Base-by-base conservation (phyloP, 2,888 invertebrate genomes). In the Chesias legatella region DNA sequence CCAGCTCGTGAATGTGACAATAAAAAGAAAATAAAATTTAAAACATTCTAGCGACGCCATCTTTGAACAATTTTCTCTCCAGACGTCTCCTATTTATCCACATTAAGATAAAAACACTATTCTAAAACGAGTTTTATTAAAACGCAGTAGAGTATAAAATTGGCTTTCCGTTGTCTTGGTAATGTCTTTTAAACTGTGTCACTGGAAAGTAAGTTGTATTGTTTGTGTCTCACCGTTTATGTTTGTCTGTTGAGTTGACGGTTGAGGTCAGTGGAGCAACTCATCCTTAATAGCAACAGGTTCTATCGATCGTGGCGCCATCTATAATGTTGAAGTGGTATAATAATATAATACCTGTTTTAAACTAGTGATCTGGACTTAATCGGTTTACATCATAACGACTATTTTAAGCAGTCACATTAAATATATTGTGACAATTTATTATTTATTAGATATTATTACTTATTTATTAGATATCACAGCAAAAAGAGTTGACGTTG, bases 251-350 rank as follows among this genome's bases (percentile, higher is more conserved):
- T 5, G 23, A 1, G 4, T 3, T 37, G 31, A 33, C 49, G 43
- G 65, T 61, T 62, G 63, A 72, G 76, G 76, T 75, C 67, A 78
- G 63, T 75, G 56, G 78, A 70, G 60, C 73, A 70, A 52, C 44
- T 50, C 33, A 21, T 53, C 53, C 56, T 52, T 58, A 48, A 27
- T 48, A 51, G 71, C 74, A 78, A 77, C 79, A 78, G 70, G 79
- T 77, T 58, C 52, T 61, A 76, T 77, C 58, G 76, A 76, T 72
- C 58, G 58, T 43, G 51, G 63, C 73, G 78, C 69, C 79, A 73
- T 70, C 76, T 79, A 72, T 45, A 42, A 36, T 37, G 42, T 31
- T 39, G 33, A 40, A 53, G 40, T 44, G 43, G 48, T 57, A 47
- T 59, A 48, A 57, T 33, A 17, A 22, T 29, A 20, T 20, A 13